phyloP scores from a whole-genome alignment of 2,113 vertebrate species.

The Oncorhynchus kisutch region DNA sequence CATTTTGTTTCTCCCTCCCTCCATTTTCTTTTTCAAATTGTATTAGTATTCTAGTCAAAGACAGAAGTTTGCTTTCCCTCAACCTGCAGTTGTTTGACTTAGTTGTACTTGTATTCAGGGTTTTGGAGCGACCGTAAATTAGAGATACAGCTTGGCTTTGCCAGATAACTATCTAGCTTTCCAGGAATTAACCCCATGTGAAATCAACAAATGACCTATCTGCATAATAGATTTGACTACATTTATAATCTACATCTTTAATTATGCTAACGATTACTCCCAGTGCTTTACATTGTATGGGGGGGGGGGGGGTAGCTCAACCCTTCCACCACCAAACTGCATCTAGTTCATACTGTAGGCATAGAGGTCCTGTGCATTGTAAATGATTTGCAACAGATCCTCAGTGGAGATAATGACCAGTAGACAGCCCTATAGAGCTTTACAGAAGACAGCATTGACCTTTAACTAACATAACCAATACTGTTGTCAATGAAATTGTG shows the following conservation, averaged over 20 bases:
- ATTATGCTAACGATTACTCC: background rate
- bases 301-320: too few species aligned
- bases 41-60: background rate
- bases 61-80: conserved; percentile 2
- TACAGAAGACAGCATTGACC: too few species aligned
- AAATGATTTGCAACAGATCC: background rate
- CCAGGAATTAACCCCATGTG: background rate
- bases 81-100: background rate
- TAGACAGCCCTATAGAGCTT: background rate
- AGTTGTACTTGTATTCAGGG: background rate
- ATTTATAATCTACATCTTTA: background rate
- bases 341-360: background rate
- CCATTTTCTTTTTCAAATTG: background rate
- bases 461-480: too few species aligned
- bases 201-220: background rate
- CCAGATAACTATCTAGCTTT: background rate
- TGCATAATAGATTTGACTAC: background rate
- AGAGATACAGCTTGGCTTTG: background rate
- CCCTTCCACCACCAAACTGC: background rate
- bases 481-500: background rate
- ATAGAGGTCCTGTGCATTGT: background rate
- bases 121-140: background rate
- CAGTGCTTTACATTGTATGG: background rate
- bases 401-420: background rate
- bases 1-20: background rate